These are phyloP conservation scores for Esox niger DNA, from an alignment of 2,113 vertebrate species.

Conservation along the genomic window DNA sequence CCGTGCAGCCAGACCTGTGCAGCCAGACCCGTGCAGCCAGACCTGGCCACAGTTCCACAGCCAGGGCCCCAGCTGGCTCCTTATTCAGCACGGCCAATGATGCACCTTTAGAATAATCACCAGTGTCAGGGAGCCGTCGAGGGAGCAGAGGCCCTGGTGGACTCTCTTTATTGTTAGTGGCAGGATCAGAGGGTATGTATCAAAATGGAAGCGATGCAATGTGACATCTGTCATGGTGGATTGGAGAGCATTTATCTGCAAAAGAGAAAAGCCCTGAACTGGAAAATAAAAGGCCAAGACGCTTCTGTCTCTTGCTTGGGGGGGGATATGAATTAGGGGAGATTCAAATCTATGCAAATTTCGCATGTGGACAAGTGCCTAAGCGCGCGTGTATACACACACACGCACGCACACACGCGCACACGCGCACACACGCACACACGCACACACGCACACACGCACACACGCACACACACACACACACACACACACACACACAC, in stretches of 20 bases:
- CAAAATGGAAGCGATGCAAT: slow-evolving; percentile 70
- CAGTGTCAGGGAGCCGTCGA: slow-evolving; percentile 66
- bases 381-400: not conserved
- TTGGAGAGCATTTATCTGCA: slow-evolving; percentile 74
- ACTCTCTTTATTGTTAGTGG: slow-evolving; percentile 73
- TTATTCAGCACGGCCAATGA: slow-evolving; percentile 53
- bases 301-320: slow-evolving; percentile 62
- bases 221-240: slow-evolving; percentile 78
- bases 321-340: slow-evolving; percentile 56
- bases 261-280: slow-evolving; percentile 76
- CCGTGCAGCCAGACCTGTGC: too few species aligned
- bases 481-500: not conserved
- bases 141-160: slow-evolving; percentile 59
- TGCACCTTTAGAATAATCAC: slow-evolving; percentile 72
- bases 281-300: slow-evolving; percentile 80
- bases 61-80: slow-evolving; percentile 41
- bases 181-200: slow-evolving; percentile 79
- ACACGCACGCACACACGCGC: slow-evolving; percentile 7
- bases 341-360: slow-evolving; percentile 1
- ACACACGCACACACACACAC: not conserved
- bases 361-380: too few species aligned
- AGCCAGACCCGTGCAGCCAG: too few species aligned
- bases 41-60: too few species aligned
- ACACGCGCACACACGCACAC: not conserved
- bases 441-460: not conserved